Conservation (phyloP, 2,888 invertebrate genomes). For the Brassicogethes aeneus region DNA sequence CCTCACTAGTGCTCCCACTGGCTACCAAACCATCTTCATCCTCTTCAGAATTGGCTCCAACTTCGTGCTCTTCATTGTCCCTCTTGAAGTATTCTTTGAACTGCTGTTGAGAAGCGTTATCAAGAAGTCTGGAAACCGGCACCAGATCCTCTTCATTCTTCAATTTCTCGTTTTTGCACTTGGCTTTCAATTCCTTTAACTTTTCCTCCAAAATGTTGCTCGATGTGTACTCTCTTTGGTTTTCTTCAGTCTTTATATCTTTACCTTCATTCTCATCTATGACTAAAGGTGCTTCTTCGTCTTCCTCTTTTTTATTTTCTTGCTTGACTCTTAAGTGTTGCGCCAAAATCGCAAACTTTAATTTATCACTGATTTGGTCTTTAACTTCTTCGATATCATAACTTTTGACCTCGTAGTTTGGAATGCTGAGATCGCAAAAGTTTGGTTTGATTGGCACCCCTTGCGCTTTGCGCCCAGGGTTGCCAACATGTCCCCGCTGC, state of each 20-base stretch:
- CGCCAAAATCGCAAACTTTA: slow-evolving; percentile 69
- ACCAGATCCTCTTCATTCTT: slow-evolving; percentile 59
- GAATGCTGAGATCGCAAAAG: slow-evolving; percentile 31
- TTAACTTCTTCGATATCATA: slow-evolving; percentile 28
- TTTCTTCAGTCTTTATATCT: slow-evolving; percentile 19
- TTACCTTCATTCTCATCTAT: slow-evolving; percentile 51
- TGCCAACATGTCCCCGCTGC: slow-evolving; percentile 52
- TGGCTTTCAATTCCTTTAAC: slow-evolving; percentile 20
- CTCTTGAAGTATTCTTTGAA: slow-evolving; percentile 57
- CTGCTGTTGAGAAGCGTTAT: slow-evolving; percentile 58
- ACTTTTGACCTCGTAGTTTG: slow-evolving; percentile 31
- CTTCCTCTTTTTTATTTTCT: slow-evolving; percentile 47
- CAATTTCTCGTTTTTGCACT: slow-evolving; percentile 20
- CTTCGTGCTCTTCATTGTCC: slow-evolving; percentile 42
- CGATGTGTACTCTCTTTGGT: slow-evolving; percentile 19
- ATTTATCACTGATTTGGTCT: slow-evolving; percentile 50
- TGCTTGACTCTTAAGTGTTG: slow-evolving; percentile 53
- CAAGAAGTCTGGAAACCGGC: slow-evolving; percentile 64
- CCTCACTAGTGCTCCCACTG: slow-evolving; percentile 69
- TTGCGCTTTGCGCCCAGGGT: slow-evolving; percentile 44
- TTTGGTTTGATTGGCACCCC: slow-evolving; percentile 24
- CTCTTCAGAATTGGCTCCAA: slow-evolving; percentile 48
- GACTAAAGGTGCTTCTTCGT: slow-evolving; percentile 53
- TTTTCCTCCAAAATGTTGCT: slow-evolving; percentile 28
- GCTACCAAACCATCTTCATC: slow-evolving; percentile 75